A percentile compares a stretch with the other conserved stretches of the same genome.
phyloP scores from a whole-genome alignment of 2,797 vertebrate genomes.

The Scolopax bukidnonensis region DNA sequence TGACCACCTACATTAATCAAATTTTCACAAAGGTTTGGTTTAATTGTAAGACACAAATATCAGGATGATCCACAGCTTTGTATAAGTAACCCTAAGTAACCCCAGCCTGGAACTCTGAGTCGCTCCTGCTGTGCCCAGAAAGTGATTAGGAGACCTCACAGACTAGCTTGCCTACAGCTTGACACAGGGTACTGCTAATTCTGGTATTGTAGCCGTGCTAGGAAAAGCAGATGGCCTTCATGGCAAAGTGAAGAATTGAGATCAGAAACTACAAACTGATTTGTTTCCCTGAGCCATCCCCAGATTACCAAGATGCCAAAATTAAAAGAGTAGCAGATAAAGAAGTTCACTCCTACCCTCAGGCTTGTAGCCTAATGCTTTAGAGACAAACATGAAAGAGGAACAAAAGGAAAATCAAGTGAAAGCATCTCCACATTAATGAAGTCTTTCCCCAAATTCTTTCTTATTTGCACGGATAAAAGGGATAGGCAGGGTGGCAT shows the following conservation, averaged over 20 bases:
- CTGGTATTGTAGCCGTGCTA: background rate
- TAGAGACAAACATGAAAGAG: slow-evolving; percentile 54
- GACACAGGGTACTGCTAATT: background rate
- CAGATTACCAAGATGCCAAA: background rate
- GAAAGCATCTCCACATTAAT: background rate
- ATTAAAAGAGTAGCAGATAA: background rate
- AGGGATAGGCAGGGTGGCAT: background rate
- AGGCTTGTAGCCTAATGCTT: slow-evolving; percentile 20
- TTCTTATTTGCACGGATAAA: slow-evolving; percentile 30
- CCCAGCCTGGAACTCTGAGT: background rate
- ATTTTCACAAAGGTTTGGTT: background rate
- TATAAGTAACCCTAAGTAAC: background rate
- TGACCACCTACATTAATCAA: background rate
- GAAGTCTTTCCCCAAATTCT: background rate
- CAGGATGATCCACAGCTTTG: background rate
- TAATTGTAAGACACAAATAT: background rate
- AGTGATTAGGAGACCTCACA: background rate
- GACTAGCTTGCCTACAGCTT: background rate
- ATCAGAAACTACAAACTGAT: background rate
- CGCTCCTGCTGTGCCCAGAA: background rate
- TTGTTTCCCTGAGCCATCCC: background rate
- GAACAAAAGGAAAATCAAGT: slow-evolving; percentile 20
- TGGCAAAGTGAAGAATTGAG: background rate
- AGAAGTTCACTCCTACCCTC: background rate
- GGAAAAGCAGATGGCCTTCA: background rate